Evolutionary conservation across 2,113 vertebrate species (phyloP).

Genomic region (Corythoichthys haematopterus): DNA sequence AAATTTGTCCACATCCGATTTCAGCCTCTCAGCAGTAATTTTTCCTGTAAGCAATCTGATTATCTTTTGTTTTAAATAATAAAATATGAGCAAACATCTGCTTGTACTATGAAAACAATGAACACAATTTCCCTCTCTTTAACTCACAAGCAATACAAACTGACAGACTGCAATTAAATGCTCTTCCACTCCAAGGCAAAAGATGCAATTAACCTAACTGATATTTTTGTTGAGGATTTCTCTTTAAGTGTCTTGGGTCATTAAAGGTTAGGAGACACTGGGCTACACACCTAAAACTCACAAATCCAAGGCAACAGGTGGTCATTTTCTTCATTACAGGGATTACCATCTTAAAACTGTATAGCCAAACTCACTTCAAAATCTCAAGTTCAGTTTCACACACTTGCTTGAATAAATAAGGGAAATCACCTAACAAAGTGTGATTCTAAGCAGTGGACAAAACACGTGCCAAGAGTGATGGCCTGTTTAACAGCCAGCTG

Average conservation of each 20-base stretch:
- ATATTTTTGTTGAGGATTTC: background rate
- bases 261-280: background rate
- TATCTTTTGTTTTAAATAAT: no score
- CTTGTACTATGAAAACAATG: no score
- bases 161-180: background rate
- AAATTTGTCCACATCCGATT: no score
- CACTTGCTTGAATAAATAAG: background rate
- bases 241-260: background rate
- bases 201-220: background rate
- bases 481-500: slow-evolving; percentile 32
- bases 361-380: background rate
- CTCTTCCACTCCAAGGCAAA: background rate
- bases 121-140: no score
- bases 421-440: background rate
- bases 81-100: no score
- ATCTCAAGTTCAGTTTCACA: slow-evolving; percentile 8
- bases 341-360: background rate
- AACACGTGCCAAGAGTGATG: background rate
- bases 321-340: background rate
- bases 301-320: slow-evolving; percentile 9
- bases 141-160: background rate
- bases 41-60: no score
- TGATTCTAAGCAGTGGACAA: slow-evolving; percentile 3
- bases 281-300: background rate
- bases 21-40: no score